Percentiles rank a stretch among this genome's conserved stretches.
phyloP scores from a whole-genome alignment of 2,113 vertebrate genomes.

The Hylia prasina region DNA sequence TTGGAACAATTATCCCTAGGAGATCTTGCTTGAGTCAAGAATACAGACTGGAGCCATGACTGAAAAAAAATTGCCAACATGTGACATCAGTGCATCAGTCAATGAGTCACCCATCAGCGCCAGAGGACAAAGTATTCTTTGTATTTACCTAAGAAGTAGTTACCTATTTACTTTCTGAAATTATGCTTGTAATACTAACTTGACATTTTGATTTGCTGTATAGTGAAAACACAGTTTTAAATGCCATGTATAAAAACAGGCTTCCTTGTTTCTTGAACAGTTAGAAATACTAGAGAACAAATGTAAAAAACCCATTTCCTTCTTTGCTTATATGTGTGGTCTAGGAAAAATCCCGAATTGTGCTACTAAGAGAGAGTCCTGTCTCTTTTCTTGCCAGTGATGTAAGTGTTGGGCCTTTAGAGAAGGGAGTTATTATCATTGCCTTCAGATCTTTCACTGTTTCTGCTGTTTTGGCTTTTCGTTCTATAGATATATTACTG shows the following conservation, averaged over 20 bases:
- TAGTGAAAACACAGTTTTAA: not conserved
- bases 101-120: conserved; percentile 25
- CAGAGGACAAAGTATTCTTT: conserved; percentile 46
- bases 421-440: not conserved
- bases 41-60: not conserved
- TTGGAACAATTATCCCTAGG: not conserved
- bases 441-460: not conserved
- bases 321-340: not conserved
- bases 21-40: conserved; percentile 23
- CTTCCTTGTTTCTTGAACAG: not conserved
- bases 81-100: conserved; percentile 14
- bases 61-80: not conserved
- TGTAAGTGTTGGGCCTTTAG: not conserved
- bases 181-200: not conserved
- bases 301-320: not conserved
- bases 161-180: conserved; percentile 48
- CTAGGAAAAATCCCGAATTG: not conserved
- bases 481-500: not conserved
- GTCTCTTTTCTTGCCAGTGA: not conserved
- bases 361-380: not conserved
- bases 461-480: not conserved
- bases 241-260: not conserved
- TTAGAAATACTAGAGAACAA: not conserved
- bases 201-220: conserved; percentile 16
- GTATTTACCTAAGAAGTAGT: conserved; percentile 28